Base-by-base conservation (phyloP, 2,888 invertebrate species). In the Tineola bisselliella region DNA sequence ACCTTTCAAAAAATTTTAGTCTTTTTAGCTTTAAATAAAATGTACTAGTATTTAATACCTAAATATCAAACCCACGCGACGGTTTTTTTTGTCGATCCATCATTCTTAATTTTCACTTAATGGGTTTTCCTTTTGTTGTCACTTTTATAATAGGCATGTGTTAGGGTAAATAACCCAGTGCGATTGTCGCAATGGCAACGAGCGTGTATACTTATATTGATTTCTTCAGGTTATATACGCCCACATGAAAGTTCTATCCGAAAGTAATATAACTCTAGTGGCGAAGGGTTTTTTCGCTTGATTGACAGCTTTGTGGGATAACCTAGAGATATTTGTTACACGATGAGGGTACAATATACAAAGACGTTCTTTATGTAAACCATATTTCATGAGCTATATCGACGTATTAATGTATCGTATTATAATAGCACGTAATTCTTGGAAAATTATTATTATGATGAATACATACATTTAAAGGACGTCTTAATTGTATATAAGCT, bases 261-360 rank as follows among this genome's bases (percentile, higher is more conserved):
- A 13, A 48, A 48, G 48, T 48, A 17, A 17, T 17, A 48, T 17
- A 15, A 10, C 48, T 48, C 78, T 76, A 76, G 72, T 65, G 68
- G 70, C 67, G 65, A 65, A 64, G 66, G 68, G 71, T 75, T 71
- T 17, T n/a, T 74, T 73, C 65, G 67, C 68, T 70, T 80, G 80
- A 81, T 79, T 77, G 81, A 80, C 79, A 75, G 74, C 70, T 70
- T 73, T 8, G 10, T 11, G 25, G 10, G 25, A n/a, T 19, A 18
- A 15, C 8, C 18, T 54, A 10, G 25, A 25, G 54, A 54, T 54
- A 54, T 54, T 54, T 19, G 54, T 54, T 25, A 54, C 48, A 13
- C 48, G 48, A 48, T 17, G n/a, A 48, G 48, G 48, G 48, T 48
- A 3, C 8, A n/a, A 43, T 43, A 8, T 43, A 48, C 17, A 38